These are phyloP conservation scores for Trachelus iudaicus DNA, from an alignment of 2,888 invertebrate genomes.

Conservation along the genomic window DNA sequence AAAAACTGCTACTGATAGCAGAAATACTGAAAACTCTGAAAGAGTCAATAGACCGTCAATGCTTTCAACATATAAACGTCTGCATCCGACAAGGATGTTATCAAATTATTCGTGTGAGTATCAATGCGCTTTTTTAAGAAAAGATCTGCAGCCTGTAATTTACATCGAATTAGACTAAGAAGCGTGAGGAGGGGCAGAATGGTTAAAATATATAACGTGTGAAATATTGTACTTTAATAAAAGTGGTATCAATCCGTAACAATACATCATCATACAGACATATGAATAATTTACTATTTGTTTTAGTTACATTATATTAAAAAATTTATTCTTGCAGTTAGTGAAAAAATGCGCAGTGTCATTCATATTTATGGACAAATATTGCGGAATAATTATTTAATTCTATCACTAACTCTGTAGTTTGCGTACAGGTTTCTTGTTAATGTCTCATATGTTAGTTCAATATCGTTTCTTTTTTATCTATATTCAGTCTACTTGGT, in stretches of 20 bases:
- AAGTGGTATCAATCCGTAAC: neutral
- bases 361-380: neutral
- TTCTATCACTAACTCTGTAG: neutral
- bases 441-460: neutral
- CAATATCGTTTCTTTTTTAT: neutral
- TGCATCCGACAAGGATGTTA: conserved; percentile 7
- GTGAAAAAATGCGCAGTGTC: neutral
- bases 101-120: conserved; percentile 30
- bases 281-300: neutral
- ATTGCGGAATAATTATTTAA: neutral
- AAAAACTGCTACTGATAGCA: neutral
- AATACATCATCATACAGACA: neutral
- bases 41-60: neutral
- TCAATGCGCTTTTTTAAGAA: neutral
- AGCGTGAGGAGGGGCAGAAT: neutral
- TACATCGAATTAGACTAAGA: neutral
- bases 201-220: neutral
- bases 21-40: neutral
- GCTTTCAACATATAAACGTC: neutral
- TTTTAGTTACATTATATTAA: neutral
- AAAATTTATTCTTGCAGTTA: neutral
- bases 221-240: neutral
- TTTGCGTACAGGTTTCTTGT: neutral
- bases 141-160: neutral
- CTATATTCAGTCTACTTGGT: neutral